Percentiles rank a stretch among this genome's conserved stretches.
phyloP scores from a whole-genome alignment of 2,797 vertebrate genomes.

The Cyclopterus lumpus region DNA sequence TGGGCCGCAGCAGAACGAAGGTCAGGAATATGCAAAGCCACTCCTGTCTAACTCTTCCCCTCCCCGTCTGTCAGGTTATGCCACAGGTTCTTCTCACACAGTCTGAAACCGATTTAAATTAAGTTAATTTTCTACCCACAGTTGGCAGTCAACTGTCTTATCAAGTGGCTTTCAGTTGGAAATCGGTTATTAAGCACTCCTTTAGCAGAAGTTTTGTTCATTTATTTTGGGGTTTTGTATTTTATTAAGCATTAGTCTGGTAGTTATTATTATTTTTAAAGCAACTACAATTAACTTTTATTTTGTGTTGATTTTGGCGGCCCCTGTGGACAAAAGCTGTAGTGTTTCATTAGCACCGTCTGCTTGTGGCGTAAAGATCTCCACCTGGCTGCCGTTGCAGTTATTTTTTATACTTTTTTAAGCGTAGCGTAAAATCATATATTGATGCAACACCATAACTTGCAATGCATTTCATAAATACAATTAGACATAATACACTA shows the following conservation, averaged over 20 bases:
- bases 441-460: too few relatives aligned
- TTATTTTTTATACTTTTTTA: too few relatives aligned
- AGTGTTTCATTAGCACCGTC: neutral
- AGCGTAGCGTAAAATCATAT: too few relatives aligned
- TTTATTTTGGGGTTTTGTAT: neutral
- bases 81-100: too few relatives aligned
- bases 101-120: neutral
- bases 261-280: neutral
- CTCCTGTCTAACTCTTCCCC: neutral
- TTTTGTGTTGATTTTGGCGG: too few relatives aligned
- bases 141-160: neutral
- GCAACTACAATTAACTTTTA: neutral
- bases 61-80: neutral
- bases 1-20: conserved; percentile 34
- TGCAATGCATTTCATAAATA: neutral
- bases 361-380: too few relatives aligned
- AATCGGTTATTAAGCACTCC: neutral
- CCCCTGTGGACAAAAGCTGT: neutral
- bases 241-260: neutral
- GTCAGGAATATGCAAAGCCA: conserved; percentile 4
- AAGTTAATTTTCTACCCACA: conserved; percentile 1
- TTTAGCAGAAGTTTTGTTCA: neutral
- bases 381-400: neutral
- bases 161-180: neutral
- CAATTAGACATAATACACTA: neutral